Conservation (phyloP, 2,888 invertebrate species). For the Sycophila texana region DNA sequence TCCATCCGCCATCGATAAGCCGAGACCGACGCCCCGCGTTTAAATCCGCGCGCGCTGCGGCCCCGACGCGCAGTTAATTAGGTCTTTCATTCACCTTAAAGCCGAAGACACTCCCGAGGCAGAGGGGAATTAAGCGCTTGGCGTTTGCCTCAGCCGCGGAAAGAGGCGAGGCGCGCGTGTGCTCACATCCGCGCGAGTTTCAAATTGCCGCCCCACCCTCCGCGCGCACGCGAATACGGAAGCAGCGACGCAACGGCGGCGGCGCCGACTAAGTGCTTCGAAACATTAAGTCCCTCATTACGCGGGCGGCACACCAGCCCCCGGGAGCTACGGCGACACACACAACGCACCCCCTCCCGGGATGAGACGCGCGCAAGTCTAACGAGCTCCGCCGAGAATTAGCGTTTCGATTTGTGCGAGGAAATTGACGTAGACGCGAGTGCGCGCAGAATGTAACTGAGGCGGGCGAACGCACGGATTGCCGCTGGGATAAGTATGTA, state of each 20-base stretch:
- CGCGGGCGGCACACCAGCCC: slow-evolving; percentile 10
- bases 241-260: no score
- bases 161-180: slow-evolving; percentile 6
- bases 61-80: neutral
- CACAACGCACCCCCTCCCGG: neutral
- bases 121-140: slow-evolving; percentile 5
- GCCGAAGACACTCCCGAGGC: neutral
- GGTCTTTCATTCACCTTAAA: neutral
- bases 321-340: neutral
- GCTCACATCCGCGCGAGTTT: slow-evolving; percentile 16
- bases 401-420: slow-evolving; percentile 53
- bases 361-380: neutral
- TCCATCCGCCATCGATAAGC: slow-evolving; percentile 19
- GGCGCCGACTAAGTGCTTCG: slow-evolving; percentile 41
- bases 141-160: neutral
- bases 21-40: neutral
- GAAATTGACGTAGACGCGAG: slow-evolving; percentile 44
- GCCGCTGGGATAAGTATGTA: neutral
- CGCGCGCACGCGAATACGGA: neutral
- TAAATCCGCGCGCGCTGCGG: neutral
- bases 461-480: slow-evolving; percentile 1
- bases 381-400: slow-evolving; percentile 33
- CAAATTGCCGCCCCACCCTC: slow-evolving; percentile 26
- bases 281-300: slow-evolving; percentile 51
- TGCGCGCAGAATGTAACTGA: slow-evolving; percentile 14